Evolutionary conservation across 2,888 invertebrate species (phyloP).

Genomic region (Lobophora halterata): DNA sequence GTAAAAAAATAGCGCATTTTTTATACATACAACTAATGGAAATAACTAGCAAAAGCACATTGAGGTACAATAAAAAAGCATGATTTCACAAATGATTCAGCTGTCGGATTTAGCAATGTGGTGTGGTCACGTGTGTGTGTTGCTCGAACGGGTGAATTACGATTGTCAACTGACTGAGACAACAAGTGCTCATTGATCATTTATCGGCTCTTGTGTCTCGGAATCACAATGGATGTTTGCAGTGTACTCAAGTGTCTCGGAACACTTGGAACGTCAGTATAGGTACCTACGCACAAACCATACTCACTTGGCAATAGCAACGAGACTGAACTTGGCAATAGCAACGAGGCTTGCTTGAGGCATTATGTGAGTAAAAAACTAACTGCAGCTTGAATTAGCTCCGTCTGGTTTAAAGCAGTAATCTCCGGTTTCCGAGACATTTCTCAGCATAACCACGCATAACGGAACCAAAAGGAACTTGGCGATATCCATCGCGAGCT

Average conservation of each 20-base stretch:
- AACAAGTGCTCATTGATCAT: constrained; percentile 34
- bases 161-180: constrained; percentile 35
- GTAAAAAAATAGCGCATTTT: constrained; percentile 9
- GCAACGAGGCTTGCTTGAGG: constrained; percentile 3
- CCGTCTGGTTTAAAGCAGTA: neutral
- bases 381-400: neutral
- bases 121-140: neutral
- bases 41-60: neutral
- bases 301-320: too few relatives aligned
- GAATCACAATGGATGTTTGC: constrained; percentile 63
- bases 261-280: too few relatives aligned
- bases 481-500: neutral
- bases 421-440: neutral
- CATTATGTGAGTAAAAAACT: constrained; percentile 7
- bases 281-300: too few relatives aligned
- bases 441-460: neutral
- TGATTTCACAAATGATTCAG: neutral
- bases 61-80: neutral
- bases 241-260: constrained; percentile 57
- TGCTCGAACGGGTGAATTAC: constrained; percentile 5
- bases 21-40: constrained; percentile 1
- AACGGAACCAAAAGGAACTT: constrained; percentile 1
- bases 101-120: neutral
- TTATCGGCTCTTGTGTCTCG: constrained; percentile 40
- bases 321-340: constrained; percentile 31